Base-by-base conservation (phyloP, 2,888 invertebrate genomes). In the Pristionchus maxplancki region DNA sequence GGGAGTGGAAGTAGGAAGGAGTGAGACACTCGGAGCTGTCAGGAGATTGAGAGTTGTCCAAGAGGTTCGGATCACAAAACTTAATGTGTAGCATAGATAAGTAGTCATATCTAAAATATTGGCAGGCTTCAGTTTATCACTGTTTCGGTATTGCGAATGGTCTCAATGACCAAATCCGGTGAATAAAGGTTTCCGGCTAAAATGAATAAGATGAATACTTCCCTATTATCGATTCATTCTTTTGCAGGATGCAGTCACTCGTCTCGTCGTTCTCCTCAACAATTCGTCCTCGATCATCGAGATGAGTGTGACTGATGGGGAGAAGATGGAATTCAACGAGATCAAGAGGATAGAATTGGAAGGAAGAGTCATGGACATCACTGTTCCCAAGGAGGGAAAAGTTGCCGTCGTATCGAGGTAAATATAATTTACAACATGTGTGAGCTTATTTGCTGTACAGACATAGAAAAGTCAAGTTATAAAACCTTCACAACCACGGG, bases 301-400 rank as follows among this genome's bases (percentile, higher is more conserved):
- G 5, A 31, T 48, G 40, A 20, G 8, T 20, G 40, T 85, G 64
- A 31, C 31, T 24, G 64, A 64, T 37, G 62, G 44, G 62, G 40
- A 64, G 40, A 62, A 85, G 53, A 83, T 83, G 1, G 37, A n/a
- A n/a, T 85, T 85, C 31, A 44, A 24, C 3, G 85, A 53, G 44
- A 17, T 28, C 28, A 64, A 40, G 62, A 40, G 17, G 20, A 64
- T 40, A 8, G 64, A 85, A 28, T 24, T 71, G 13, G 44, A 83
- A 24, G 86, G 86, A 71, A 34, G 48, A 50, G 71, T 87, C 24
- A 71, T 87, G 67, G 86, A 87, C 40, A 71, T 87, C 24, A 87
- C 71, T 34, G 71, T 50, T 5, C 50, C 58, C 82, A 50, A 11
- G 9, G 15, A 67, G 71, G 71, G 64, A 17, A 71, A 87, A 31